Conservation (phyloP, 1,140 invertebrate species). For the Drosophila lowei region DNA sequence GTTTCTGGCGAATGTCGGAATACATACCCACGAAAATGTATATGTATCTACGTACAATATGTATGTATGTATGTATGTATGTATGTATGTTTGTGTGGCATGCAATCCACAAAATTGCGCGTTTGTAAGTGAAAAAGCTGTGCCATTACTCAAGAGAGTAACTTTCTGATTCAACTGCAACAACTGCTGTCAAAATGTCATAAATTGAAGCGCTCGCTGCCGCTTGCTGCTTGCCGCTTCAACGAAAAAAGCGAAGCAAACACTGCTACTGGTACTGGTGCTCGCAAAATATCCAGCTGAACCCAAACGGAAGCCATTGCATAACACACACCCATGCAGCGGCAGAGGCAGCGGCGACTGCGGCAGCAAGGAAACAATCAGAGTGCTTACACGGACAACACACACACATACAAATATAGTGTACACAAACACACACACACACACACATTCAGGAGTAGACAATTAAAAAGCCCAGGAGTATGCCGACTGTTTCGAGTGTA, state of each 20-base stretch:
- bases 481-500: constrained; percentile 62
- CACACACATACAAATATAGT: constrained; percentile 10
- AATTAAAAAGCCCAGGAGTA: constrained; percentile 76
- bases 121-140: constrained; percentile 77
- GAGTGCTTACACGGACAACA: constrained; percentile 26
- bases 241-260: constrained; percentile 32
- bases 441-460: constrained; percentile 42
- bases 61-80: constrained; percentile 5
- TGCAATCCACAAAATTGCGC: constrained; percentile 72
- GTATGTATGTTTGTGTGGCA: neutral
- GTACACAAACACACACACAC: constrained; percentile 27
- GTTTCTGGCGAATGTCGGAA: neutral
- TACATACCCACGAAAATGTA: neutral
- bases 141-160: constrained; percentile 77
- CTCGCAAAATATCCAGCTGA: constrained; percentile 25
- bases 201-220: constrained; percentile 61
- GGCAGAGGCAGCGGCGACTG: neutral
- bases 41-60: constrained; percentile 5
- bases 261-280: neutral
- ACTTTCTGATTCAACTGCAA: constrained; percentile 78
- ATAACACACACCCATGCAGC: constrained; percentile 21
- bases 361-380: constrained; percentile 52
- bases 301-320: constrained; percentile 39
- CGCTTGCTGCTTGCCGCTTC: constrained; percentile 25
- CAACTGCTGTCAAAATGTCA: constrained; percentile 82